phyloP scores from a whole-genome alignment of 2,113 vertebrate genomes.

The Paratilapia polleni region DNA sequence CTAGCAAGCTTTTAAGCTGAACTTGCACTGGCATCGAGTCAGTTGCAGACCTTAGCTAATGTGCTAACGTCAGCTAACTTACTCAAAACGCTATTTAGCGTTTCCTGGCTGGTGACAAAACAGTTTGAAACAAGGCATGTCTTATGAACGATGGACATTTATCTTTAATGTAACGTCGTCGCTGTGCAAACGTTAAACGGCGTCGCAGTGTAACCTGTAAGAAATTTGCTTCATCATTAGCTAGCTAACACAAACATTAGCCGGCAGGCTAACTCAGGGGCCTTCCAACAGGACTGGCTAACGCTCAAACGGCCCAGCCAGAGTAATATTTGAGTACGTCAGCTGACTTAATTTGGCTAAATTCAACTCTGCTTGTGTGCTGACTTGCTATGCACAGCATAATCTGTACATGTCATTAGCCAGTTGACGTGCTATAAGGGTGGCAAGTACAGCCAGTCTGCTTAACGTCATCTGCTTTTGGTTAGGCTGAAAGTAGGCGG shows the following conservation, averaged over 20 bases:
- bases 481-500: conserved; percentile 56
- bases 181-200: background rate
- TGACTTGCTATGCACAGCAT: background rate
- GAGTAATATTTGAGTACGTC: background rate
- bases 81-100: conserved; percentile 17
- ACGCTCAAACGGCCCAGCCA: conserved; percentile 6
- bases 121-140: background rate
- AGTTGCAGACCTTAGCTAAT: conserved; percentile 51
- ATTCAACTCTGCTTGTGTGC: background rate
- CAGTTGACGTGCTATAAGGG: background rate
- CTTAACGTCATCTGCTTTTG: conserved; percentile 8
- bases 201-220: conserved; percentile 1
- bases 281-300: conserved; percentile 34
- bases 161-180: background rate
- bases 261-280: conserved; percentile 53
- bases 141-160: background rate
- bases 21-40: conserved; percentile 53
- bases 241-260: conserved; percentile 75
- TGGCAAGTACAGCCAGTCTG: background rate
- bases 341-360: background rate
- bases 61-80: conserved; percentile 55
- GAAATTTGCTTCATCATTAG: conserved; percentile 84
- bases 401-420: background rate
- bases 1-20: conserved; percentile 49
- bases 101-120: background rate